Evolutionary conservation across 2,888 invertebrate species (phyloP).

Genomic region (Ametastegia equiseti): DNA sequence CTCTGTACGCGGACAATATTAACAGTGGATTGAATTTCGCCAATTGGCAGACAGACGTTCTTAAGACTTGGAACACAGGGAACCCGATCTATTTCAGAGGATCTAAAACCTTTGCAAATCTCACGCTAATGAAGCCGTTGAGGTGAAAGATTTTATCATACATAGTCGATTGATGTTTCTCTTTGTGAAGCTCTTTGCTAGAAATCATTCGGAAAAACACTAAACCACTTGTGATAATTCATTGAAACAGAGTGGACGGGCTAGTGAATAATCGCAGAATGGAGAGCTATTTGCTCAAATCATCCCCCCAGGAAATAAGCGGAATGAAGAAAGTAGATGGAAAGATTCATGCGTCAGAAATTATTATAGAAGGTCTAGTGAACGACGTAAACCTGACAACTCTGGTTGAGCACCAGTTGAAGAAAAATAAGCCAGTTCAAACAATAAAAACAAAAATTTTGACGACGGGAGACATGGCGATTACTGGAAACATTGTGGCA

Average conservation of each 20-base stretch:
- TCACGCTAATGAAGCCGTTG: constrained; percentile 72
- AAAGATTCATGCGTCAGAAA: constrained; percentile 53
- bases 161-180: not conserved
- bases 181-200: constrained; percentile 46
- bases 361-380: constrained; percentile 59
- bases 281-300: constrained; percentile 71
- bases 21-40: constrained; percentile 75
- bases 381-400: constrained; percentile 63
- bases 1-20: constrained; percentile 73
- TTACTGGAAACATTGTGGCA: constrained; percentile 63
- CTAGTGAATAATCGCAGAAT: constrained; percentile 68
- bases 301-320: constrained; percentile 71
- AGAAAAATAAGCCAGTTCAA: constrained; percentile 57
- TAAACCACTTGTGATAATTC: constrained; percentile 50
- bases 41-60: constrained; percentile 76
- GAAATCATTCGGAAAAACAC: constrained; percentile 11
- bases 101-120: constrained; percentile 74
- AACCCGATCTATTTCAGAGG: constrained; percentile 75
- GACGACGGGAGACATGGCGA: constrained; percentile 57
- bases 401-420: constrained; percentile 58
- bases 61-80: constrained; percentile 67
- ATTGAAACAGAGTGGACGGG: constrained; percentile 70
- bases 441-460: constrained; percentile 57
- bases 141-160: constrained; percentile 65
- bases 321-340: constrained; percentile 70